Evolutionary conservation across 2,797 vertebrate species (phyloP).

Genomic region (Hyperoplus immaculatus): DNA sequence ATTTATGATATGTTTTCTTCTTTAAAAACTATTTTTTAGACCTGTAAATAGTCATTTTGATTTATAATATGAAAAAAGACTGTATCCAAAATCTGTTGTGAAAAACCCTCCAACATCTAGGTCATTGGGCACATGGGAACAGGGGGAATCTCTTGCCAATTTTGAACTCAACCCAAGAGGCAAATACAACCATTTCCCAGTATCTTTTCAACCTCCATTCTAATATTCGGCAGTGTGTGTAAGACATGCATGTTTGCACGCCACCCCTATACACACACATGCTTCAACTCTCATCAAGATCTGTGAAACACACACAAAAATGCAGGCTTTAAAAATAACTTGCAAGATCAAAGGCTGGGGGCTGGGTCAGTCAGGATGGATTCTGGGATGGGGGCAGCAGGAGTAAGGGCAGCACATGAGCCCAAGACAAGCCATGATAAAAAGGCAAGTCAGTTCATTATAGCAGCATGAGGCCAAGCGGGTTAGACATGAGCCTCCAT

Average conservation of each 20-base stretch:
- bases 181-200: background rate
- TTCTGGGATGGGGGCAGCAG: conserved; percentile 10
- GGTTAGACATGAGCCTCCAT: conserved; percentile 29
- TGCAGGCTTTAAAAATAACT: conserved; percentile 26
- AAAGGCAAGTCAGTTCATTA: conserved; percentile 29
- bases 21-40: too few relatives aligned
- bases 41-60: too few relatives aligned
- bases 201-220: conserved; percentile 10
- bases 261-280: too few relatives aligned
- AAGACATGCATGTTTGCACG: too few relatives aligned
- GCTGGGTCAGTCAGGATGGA: conserved; percentile 32
- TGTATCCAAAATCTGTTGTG: too few relatives aligned
- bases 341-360: conserved; percentile 42
- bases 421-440: conserved; percentile 1
- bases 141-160: too few relatives aligned
- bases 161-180: background rate
- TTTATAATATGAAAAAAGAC: too few relatives aligned
- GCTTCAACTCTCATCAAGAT: conserved; percentile 1
- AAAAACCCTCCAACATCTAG: too few relatives aligned
- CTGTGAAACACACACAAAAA: conserved; percentile 4
- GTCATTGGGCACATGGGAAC: too few relatives aligned
- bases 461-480: conserved; percentile 23
- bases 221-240: background rate
- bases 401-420: conserved; percentile 19
- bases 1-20: too few relatives aligned